A percentile compares a stretch with the other conserved stretches of the same genome.
phyloP scores from a whole-genome alignment of 2,113 vertebrate species.

The Cyanoliseus patagonus region DNA sequence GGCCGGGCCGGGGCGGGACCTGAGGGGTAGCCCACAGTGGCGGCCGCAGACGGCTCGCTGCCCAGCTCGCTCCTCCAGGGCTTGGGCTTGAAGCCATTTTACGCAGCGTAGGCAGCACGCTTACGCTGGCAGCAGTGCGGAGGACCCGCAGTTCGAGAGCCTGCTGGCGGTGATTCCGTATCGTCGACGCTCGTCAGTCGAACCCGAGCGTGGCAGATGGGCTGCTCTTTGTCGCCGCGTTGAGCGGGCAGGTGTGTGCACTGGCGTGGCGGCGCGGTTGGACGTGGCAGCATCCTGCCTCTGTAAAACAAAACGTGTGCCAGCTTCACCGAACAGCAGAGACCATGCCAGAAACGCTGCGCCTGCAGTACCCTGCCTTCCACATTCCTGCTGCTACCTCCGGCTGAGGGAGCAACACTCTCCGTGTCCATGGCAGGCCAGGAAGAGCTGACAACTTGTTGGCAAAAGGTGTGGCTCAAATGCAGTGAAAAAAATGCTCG shows the following conservation, averaged over 20 bases:
- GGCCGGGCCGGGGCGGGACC: background rate
- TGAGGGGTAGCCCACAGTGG: background rate
- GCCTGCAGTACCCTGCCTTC: background rate
- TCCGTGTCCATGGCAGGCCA: accelerated
- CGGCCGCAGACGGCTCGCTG: background rate
- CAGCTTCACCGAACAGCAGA: background rate
- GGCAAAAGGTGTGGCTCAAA: background rate
- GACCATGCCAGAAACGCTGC: background rate
- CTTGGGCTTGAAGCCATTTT: conserved; percentile 27
- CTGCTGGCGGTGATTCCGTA: background rate
- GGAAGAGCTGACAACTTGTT: background rate
- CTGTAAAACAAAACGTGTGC: background rate
- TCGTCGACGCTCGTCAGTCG: background rate
- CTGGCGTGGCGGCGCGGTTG: background rate
- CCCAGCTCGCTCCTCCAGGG: background rate
- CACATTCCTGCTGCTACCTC: background rate
- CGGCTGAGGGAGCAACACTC: accelerated
- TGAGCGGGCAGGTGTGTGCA: background rate
- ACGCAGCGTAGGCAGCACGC: background rate
- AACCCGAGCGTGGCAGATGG: background rate
- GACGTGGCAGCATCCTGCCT: background rate
- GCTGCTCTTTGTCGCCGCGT: background rate
- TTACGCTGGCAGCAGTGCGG: background rate
- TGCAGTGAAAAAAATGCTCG: background rate
- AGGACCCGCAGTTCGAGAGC: background rate